Evolutionary conservation across 2,113 vertebrate species (phyloP).

Genomic region (Hippolais icterina): DNA sequence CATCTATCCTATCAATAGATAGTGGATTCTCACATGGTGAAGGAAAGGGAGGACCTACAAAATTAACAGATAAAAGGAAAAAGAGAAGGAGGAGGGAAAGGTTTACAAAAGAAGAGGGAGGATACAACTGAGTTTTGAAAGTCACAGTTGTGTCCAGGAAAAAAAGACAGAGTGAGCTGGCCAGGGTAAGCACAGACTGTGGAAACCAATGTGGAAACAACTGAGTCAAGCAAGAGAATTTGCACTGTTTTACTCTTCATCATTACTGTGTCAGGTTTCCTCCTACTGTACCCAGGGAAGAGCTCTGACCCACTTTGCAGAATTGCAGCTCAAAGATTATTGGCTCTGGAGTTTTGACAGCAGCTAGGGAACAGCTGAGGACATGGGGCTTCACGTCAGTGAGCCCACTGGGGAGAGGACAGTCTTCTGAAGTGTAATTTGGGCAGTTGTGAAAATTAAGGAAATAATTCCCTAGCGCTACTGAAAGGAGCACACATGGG

Average conservation of each 20-base stretch:
- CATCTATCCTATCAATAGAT: neutral
- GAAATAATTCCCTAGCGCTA: neutral
- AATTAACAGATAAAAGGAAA: neutral
- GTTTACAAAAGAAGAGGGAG: neutral
- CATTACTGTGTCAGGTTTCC: neutral
- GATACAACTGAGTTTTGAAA: neutral
- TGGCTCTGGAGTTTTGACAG: neutral
- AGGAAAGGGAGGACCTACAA: neutral
- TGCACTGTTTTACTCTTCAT: neutral
- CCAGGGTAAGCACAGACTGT: neutral
- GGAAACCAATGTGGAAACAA: neutral
- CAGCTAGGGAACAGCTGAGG: neutral
- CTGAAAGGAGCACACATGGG: neutral
- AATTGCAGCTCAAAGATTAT: neutral
- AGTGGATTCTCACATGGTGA: neutral
- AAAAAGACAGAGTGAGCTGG: neutral
- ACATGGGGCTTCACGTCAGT: neutral
- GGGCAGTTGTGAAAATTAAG: neutral
- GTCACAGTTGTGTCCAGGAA: neutral
- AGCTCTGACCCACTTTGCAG: neutral
- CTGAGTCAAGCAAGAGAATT: neutral
- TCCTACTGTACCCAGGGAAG: neutral
- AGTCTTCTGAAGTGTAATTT: neutral
- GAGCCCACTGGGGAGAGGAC: neutral
- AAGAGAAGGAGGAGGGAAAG: neutral